Evolutionary conservation across 2,113 vertebrate species (phyloP), one percentile per base, ranked within the genome.

Genomic region (Pipa parva): DNA sequence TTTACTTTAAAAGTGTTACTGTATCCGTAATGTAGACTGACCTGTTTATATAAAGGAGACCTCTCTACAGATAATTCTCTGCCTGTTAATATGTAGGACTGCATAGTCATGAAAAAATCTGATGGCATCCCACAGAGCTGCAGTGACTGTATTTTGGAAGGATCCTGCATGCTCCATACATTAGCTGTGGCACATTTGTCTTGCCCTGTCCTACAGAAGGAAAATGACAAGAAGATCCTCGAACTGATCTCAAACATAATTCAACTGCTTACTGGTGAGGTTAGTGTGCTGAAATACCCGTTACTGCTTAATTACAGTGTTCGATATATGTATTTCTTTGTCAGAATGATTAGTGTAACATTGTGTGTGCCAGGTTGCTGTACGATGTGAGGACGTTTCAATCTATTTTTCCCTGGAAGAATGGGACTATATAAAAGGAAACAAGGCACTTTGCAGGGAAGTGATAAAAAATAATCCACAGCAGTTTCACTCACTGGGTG

Each of bases 201-300:
- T 5, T 15, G 13, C 39, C n/a, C 39, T 17, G 39, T 3, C 17
- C 12, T n/a, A n/a, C 13, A 15, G 17, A n/a, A n/a, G 17, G 17
- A 46, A 26, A 60, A 46, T 28, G 15, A 13, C 9, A 18, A 45
- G 17, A 28, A 60, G 25, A 26, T 60, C 24, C 25, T 60, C 17
- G 39, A 60, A n/a, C 22, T 60, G 22, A 27, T 60, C 37, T 45
- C 26, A 17, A 28, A 46, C 15, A 46, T 60, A 17, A 18, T 46
- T 2, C 15, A 46, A 9, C 17, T 60, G 37, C 39, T 60, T 20
- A 58, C 31, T 24, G 31, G 20, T 6, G 56, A 58, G 56, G 56
- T 58, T 10, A 24, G 7, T 58, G 29, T 6, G 11, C 17, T 17
- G 13, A 13, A 42, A 1, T n/a, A n/a, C n/a, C 17, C 17, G 6